A percentile compares a stretch with the other conserved stretches of the same genome.
Evolutionary conservation across 2,888 invertebrate species (phyloP).

Genomic region (Uropetala carovei): DNA sequence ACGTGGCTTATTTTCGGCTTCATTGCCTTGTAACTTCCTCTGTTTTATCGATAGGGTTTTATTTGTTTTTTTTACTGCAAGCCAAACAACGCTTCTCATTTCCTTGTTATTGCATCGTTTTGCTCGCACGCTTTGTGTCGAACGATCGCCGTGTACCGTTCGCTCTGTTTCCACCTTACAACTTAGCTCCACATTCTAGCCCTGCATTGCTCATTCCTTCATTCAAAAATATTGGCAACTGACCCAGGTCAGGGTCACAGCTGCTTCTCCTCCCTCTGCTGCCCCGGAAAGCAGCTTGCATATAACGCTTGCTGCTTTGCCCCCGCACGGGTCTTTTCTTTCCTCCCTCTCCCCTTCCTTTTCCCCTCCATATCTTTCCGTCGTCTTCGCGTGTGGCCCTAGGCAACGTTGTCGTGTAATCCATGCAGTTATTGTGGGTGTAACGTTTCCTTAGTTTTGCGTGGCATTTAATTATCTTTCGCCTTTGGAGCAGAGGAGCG

Average conservation of each 20-base stretch:
- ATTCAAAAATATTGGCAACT: constrained; percentile 54
- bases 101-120: background rate
- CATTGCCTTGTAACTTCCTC: too few species aligned
- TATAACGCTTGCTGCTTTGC: constrained; percentile 14
- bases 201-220: constrained; percentile 1
- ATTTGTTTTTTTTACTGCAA: background rate
- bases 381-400: constrained; percentile 60
- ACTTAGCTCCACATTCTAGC: background rate
- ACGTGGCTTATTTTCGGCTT: too few species aligned
- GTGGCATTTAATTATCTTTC: constrained; percentile 47
- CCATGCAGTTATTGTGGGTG: constrained; percentile 19
- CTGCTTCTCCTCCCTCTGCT: constrained; percentile 17
- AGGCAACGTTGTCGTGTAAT: constrained; percentile 53
- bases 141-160: background rate
- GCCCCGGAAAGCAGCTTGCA: constrained; percentile 50
- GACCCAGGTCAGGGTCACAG: constrained; percentile 61
- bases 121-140: background rate
- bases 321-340: background rate
- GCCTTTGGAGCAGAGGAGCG: background rate
- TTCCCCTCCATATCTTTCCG: background rate
- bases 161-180: background rate
- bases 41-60: background rate
- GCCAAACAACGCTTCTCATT: background rate
- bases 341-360: background rate
- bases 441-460: constrained; percentile 28